These are phyloP conservation scores for Tenthredo mesomela DNA, from an alignment of 2,888 invertebrate species.

Conservation along the genomic window DNA sequence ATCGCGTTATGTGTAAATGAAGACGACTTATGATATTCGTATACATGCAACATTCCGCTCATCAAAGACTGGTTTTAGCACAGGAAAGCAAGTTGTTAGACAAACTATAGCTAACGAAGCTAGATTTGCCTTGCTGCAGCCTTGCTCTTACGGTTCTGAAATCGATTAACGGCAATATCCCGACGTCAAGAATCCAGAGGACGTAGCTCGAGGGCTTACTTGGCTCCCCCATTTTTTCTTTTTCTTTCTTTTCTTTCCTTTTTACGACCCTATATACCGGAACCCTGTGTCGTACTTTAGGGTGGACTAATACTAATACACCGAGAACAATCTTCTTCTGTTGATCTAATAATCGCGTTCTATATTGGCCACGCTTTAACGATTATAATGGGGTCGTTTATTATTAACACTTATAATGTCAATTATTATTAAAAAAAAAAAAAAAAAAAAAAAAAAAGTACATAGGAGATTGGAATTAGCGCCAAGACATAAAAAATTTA, in stretches of 20 bases:
- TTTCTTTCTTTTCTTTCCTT: background rate
- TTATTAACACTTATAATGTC: background rate
- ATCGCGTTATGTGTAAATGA: background rate
- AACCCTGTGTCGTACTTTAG: background rate
- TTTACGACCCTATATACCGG: background rate
- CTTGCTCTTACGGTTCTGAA: slow-evolving; percentile 7
- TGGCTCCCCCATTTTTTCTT: background rate
- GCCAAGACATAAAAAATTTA: background rate
- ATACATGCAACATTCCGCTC: background rate
- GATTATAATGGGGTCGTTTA: background rate
- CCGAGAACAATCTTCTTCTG: background rate
- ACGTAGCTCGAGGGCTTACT: background rate
- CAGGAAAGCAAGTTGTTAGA: background rate
- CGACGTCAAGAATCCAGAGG: background rate
- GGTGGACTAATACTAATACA: background rate
- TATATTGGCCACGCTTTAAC: background rate
- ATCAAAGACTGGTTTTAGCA: background rate
- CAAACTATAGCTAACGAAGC: slow-evolving; percentile 13
- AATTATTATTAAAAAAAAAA: background rate
- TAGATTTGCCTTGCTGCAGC: background rate
- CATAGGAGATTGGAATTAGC: background rate
- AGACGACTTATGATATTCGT: background rate
- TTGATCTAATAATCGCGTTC: slow-evolving; percentile 8
- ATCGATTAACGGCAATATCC: slow-evolving; percentile 17
- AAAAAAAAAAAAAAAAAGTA: background rate